Evolutionary conservation across 2,888 invertebrate species (phyloP), one percentile per base, ranked within the genome.

Genomic region (Zhengitettix transpicula): DNA sequence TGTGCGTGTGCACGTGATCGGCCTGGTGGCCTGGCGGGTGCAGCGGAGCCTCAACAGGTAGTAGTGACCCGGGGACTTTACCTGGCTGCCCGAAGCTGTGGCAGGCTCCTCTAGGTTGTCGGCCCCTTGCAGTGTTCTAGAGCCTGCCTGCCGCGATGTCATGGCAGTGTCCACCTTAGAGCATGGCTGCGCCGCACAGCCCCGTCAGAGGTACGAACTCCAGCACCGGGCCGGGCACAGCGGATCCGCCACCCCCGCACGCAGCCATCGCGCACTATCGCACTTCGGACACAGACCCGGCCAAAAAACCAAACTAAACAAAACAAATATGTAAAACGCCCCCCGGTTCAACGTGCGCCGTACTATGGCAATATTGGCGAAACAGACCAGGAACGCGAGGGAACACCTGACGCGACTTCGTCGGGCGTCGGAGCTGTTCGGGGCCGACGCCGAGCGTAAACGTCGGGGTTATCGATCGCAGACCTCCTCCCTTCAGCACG

Each of bases 31-130:
- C 28, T 28, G 28, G 28, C 28, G 28, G 28, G 28, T 28, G 28
- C 28, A 28, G 28, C 28, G 28, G 28, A 47, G 47, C 47, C n/a
- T 47, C 47, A 47, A 47, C 47, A 47, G 47, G 47, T 47, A 47
- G 47, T 12, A 14, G 47, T 47, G 47, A n/a, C n/a, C 47, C 14
- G 47, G 28, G 28, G 28, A 28, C 28, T 28, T 60, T 63, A 63
- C 63, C 63, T 63, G 60, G 54, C 42, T 60, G 42, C 58, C 63
- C 41, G 61, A 57, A 44, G 59, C 59, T 61, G 52, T 55, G 52
- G 59, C 60, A 44, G 60, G 47, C 41, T 63, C 63, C 51, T 61
- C 61, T 55, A 56, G 55, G 16, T 57, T 52, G 42, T 59, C 61
- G 17, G 41, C 55, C 52, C 8, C 55, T n/a, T 40, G 55, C 40